Conservation (phyloP, 1,140 invertebrate species). For the Physella acuta region DNA sequence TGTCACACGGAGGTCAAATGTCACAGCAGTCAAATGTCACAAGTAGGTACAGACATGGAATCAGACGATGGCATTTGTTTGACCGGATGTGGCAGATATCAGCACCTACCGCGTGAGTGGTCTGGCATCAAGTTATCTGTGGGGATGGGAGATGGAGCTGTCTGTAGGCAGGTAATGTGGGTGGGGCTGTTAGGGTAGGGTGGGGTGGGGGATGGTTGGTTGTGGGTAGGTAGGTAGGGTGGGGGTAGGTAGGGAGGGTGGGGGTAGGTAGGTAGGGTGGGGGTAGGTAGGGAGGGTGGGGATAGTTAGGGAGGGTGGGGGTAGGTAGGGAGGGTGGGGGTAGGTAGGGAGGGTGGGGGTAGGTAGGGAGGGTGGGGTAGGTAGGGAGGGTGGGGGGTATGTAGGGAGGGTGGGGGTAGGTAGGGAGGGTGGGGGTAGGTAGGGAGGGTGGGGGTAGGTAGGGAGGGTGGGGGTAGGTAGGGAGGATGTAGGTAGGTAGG, state of each 20-base stretch:
- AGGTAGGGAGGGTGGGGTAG: not conserved
- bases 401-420: not conserved
- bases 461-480: not conserved
- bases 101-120: not conserved
- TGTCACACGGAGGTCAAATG: too few species aligned
- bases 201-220: not conserved
- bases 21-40: too few species aligned
- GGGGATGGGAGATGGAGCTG: not conserved
- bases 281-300: too few species aligned
- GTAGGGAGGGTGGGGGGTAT: not conserved
- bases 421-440: not conserved
- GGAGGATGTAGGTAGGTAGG: not conserved
- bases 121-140: not conserved
- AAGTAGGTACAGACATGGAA: too few species aligned
- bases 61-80: too few species aligned
- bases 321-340: not conserved
- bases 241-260: too few species aligned
- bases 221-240: not conserved
- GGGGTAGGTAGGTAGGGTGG: too few species aligned
- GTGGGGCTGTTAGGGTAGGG: not conserved
- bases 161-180: not conserved
- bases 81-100: too few species aligned
- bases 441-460: not conserved
- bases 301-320: too few species aligned
- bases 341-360: not conserved